Base-by-base conservation (phyloP, 2,113 vertebrate genomes). In the Gnathonemus echidnorhynchus region DNA sequence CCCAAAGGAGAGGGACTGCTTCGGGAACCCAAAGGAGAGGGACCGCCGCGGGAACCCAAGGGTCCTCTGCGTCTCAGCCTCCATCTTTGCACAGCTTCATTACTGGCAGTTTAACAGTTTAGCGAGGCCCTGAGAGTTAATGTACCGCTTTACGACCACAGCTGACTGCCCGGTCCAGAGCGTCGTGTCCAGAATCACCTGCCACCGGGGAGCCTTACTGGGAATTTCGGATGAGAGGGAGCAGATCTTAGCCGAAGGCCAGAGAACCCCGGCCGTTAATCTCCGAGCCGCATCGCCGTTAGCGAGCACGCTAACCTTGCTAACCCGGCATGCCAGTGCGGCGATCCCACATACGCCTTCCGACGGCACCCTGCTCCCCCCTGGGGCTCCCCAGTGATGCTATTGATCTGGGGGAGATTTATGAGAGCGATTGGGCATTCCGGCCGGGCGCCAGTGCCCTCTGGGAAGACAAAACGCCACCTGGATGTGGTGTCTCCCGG, bases 61-160 rank as follows among this genome's bases (percentile, higher is more conserved):
- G 27, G 87, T 80, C 35, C 62, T 35, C 66, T 21, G 31, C 66
- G 13, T 91, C 74, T 17, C 24, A 92, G 45, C 17, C 19, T 94
- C 93, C 94, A 27, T 27, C n/a, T 94, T 92, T 94, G 93, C 91
- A 91, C 91, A 91, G 90, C 91, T 94, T 94, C 93, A 95, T 95
- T 95, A 93, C 91, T 93, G 89, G 89, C 93, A 87, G 42, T 90
- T 52, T 74, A 74, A 90, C 80, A 24, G 52, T 86, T 87, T 87
- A 85, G 80, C 2, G 46, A 24, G 17, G 2, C 62, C 24, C 42
- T 85, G 24, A 50, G 83, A 84, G 91, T 93, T 94, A 94, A 94
- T 93, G 92, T 93, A 92, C 83, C 19, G 19, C 52, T 27, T 86
- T 48, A 87, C 70, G n/a, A 66, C 8, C 62, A 31, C 62, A 31